Conservation (phyloP, 2,797 vertebrate genomes). For the Sternotherus odoratus region DNA sequence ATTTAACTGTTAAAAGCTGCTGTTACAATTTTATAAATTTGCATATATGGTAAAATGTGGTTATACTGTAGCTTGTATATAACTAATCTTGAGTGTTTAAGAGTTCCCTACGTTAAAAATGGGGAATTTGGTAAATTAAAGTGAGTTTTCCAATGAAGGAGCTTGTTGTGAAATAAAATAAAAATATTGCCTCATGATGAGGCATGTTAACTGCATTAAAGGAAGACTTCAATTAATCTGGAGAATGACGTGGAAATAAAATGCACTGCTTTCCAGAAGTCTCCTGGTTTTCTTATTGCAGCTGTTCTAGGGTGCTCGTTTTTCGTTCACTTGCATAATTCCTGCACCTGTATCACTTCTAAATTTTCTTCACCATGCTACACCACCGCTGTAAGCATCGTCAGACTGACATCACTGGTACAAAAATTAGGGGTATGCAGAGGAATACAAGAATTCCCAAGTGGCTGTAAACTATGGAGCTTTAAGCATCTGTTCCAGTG, state of each 20-base stretch:
- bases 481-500: background rate
- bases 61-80: conserved; percentile 25
- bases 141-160: conserved; percentile 61
- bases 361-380: conserved; percentile 45
- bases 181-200: conserved; percentile 61
- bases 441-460: background rate
- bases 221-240: background rate
- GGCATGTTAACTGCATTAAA: conserved; percentile 54
- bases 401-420: background rate
- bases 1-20: conserved; percentile 53
- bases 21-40: conserved; percentile 38
- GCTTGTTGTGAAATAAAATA: conserved; percentile 51
- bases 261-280: conserved; percentile 63
- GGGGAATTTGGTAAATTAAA: conserved; percentile 55
- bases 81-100: background rate
- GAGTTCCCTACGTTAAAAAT: conserved; percentile 43
- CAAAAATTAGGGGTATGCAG: background rate
- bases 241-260: conserved; percentile 64
- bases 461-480: background rate
- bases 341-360: conserved; percentile 5
- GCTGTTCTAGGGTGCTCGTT: background rate
- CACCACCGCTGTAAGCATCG: background rate
- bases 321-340: conserved; percentile 58
- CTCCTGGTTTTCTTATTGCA: conserved; percentile 60
- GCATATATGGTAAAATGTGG: conserved; percentile 15